Percentiles rank a stretch among this genome's conserved stretches.
Evolutionary conservation across 2,888 invertebrate genomes (phyloP).

Genomic region (Tenthredo mesomela): DNA sequence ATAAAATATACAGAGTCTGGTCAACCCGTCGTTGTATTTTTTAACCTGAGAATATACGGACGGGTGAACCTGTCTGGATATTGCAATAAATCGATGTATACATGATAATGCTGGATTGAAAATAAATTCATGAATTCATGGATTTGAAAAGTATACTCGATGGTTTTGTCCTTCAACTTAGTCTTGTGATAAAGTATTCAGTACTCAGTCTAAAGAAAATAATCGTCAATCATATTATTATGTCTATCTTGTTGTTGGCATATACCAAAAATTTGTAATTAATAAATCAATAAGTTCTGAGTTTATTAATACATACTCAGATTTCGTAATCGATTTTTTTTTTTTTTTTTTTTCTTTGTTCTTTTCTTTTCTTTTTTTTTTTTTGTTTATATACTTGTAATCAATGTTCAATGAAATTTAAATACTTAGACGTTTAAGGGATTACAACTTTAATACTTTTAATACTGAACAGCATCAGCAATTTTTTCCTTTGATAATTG

Average conservation of each 20-base stretch:
- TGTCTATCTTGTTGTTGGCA: not conserved
- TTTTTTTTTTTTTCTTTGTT: not conserved
- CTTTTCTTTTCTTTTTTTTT: constrained; percentile 1
- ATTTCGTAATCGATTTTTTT: constrained; percentile 6
- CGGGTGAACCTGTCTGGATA: constrained; percentile 15
- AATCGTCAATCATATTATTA: not conserved
- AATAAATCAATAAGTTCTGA: not conserved
- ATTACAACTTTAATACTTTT: constrained; percentile 43
- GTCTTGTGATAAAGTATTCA: not conserved
- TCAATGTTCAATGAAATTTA: constrained; percentile 10
- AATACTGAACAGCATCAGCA: constrained; percentile 45
- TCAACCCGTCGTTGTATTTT: constrained; percentile 13
- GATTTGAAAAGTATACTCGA: not conserved
- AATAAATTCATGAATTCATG: not conserved
- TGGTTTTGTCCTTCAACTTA: not conserved
- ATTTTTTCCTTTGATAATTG: constrained; percentile 48
- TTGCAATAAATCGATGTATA: constrained; percentile 8
- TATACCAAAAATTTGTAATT: not conserved
- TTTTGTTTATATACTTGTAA: not conserved
- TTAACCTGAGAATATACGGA: constrained; percentile 26
- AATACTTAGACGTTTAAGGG: constrained; percentile 28
- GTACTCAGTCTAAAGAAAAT: not conserved
- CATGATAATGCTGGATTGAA: not conserved
- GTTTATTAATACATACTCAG: constrained; percentile 2
- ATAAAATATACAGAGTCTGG: not conserved